Base-by-base conservation (phyloP, 2,113 vertebrate species). In the Tricholaema leucomelas region DNA sequence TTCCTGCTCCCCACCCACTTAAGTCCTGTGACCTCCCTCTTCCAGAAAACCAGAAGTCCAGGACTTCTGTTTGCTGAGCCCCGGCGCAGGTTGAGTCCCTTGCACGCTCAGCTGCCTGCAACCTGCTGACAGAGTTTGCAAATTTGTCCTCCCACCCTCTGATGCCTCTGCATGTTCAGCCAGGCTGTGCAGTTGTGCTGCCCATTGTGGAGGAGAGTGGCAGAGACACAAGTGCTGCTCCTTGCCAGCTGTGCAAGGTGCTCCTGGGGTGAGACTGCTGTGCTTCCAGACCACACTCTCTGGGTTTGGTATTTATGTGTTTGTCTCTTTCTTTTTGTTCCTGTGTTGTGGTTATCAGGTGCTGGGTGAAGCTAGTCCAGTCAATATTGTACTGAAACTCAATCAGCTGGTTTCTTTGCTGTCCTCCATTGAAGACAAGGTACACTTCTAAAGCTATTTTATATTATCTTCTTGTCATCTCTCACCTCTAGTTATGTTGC, bases 391-490 rank as follows among this genome's bases (percentile, higher is more conserved):
- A 55, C 89, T 96, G 80, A 98, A 98, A 91, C 98, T 99, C 73
- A 98, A 98, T 90, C 98, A 99, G 61, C 95, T 99, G 92, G 98
- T 98, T 36, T 98, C 98, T 61, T 96, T 99, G 59, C 97, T 99
- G 65, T 98, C 98, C 92, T 98, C 98, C 33, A 98, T 99, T 94
- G 99, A 99, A 96, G 99, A 99, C 36, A 99, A 99, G 99, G 99
- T 99, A 56, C 9, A 48, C 10, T 78, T 33, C 35, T 85, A 52
- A 19, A 92, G 27, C n/a, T 85, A n/a, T 48, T 48, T 58, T 40
- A 13, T 44, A 31, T 71, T 27, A 50, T 35, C 21, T 75, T 73
- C 50, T 54, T 55, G 56, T 85, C 24, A 12, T 46, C 35, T 63
- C 85, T 92, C 66, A 30, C 23, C 59, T 74, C 46, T 60, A 11